Percentiles rank a stretch among this genome's conserved stretches.
phyloP scores from a whole-genome alignment of 2,797 vertebrate species.

The Phrynocephalus vlangalii region DNA sequence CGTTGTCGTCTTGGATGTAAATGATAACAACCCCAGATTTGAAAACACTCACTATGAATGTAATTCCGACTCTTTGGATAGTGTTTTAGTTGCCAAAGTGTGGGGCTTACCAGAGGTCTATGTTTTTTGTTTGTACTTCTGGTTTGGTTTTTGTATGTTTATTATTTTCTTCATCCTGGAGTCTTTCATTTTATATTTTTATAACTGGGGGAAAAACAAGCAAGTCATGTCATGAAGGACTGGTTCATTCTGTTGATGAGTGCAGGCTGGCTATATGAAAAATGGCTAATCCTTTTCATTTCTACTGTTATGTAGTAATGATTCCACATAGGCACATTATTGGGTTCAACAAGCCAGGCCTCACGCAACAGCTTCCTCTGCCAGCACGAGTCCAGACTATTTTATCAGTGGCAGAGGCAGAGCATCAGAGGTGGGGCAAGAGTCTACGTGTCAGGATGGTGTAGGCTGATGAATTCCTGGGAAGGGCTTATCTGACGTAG shows the following conservation, averaged over 20 bases:
- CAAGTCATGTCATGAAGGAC: background rate
- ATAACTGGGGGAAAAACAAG: background rate
- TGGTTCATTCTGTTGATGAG: background rate
- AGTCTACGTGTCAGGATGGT: too few species aligned
- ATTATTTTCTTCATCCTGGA: background rate
- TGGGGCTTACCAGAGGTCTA: constrained; percentile 58
- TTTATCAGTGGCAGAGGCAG: too few species aligned
- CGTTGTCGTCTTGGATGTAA: constrained; percentile 89
- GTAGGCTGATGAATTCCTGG: too few species aligned
- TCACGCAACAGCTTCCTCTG: too few species aligned
- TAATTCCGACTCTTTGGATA: constrained; percentile 77
- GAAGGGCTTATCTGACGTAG: too few species aligned
- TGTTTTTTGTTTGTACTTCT: constrained; percentile 16
- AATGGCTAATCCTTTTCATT: too few species aligned
- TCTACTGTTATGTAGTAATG: too few species aligned
- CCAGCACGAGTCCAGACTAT: too few species aligned
- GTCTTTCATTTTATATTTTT: background rate
- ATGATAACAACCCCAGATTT: constrained; percentile 92
- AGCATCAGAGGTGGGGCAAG: too few species aligned
- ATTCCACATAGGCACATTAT: too few species aligned
- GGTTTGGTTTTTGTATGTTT: background rate
- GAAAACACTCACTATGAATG: constrained; percentile 92
- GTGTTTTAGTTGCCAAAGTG: constrained; percentile 49
- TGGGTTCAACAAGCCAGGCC: too few species aligned
- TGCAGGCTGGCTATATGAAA: background rate